Evolutionary conservation across 1,140 invertebrate species (phyloP), one percentile per base, ranked within the genome.

Genomic region (Gonatopus flavifemur): DNA sequence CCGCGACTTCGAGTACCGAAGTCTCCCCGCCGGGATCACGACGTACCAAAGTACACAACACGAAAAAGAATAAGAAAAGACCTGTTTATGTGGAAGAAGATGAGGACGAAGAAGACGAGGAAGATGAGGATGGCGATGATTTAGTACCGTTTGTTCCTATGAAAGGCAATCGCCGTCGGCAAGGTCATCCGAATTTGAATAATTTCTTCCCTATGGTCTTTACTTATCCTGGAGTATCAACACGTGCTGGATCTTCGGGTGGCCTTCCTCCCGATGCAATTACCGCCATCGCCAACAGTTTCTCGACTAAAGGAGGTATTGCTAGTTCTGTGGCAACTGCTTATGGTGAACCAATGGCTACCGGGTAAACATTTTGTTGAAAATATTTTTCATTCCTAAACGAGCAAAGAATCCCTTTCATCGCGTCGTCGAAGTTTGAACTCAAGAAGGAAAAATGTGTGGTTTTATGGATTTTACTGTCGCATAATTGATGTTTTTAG

Each of bases 271-370:
- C 74, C 18, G 73, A 72, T 12, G 44, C 67, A 1, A 70, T 78
- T 3, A 78, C 80, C 0, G 80, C 80, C 0, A 74, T 82, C 7
- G 81, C 81, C 5, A 82, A 82, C 50, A 81, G 80, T 59, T 81
- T 79, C 40, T 81, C 79, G 12, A 80, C 78, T 25, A 76, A 69
- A 51, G 67, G 78, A n/a, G 80, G 80, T 2, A 67, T 82, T 9
- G 81, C 80, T 1, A 77, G 74, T 45, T 80, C 79, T 9, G 74
- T 81, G 12, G 80, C 81, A 0, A 76, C 79, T 19, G 78, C 77
- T 28, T 81, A 81, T 40, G 79, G 79, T 3, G 71, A 71, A 38
- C 70, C 0, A 59, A 60, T 24, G 64, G 66, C 70, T 76, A n/a
- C n/a, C n/a, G n/a, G n/a, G n/a, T n/a, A n/a, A 38, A 28, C 37